A percentile compares a stretch with the other conserved stretches of the same genome.
Conservation (phyloP, 1,140 invertebrate genomes). For the Zaprionus tsacasi region DNA sequence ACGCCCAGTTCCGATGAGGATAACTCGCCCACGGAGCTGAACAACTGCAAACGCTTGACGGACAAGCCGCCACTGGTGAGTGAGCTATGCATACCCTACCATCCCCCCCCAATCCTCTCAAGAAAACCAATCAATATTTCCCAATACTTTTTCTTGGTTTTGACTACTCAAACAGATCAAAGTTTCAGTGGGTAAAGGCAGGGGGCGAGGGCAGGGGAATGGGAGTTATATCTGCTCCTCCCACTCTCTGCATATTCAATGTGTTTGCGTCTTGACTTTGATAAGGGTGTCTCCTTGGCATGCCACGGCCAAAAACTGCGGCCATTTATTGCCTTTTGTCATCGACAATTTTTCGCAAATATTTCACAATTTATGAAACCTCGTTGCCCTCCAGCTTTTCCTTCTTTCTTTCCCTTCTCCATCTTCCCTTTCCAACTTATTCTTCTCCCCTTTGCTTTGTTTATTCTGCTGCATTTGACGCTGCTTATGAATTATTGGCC, state of each 20-base stretch:
- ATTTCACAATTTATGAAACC: constrained; percentile 50
- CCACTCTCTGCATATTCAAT: constrained; percentile 50
- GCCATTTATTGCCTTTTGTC: constrained; percentile 70
- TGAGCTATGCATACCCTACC: constrained; percentile 4
- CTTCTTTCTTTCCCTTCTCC: constrained; percentile 2
- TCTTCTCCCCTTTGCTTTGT: constrained; percentile 26
- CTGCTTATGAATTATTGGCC: constrained; percentile 76
- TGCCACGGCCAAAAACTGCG: constrained; percentile 28
- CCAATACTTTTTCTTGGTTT: neutral
- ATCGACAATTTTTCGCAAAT: constrained; percentile 40
- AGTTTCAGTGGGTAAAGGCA: neutral
- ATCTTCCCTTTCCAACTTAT: constrained; percentile 7
- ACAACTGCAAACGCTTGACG: constrained; percentile 90
- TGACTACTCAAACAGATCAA: constrained; percentile 26
- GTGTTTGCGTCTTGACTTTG: constrained; percentile 60
- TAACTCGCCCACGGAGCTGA: constrained; percentile 93
- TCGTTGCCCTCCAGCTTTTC: neutral
- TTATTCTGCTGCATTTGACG: constrained; percentile 52
- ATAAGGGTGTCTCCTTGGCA: constrained; percentile 58
- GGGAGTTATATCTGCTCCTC: neutral
- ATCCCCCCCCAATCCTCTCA: neutral
- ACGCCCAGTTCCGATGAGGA: constrained; percentile 93
- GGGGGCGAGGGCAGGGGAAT: neutral
- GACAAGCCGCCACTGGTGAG: constrained; percentile 93
- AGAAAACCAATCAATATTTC: constrained; percentile 26